Evolutionary conservation across 2,113 vertebrate species (phyloP).

Genomic region (Cisticola juncidis): DNA sequence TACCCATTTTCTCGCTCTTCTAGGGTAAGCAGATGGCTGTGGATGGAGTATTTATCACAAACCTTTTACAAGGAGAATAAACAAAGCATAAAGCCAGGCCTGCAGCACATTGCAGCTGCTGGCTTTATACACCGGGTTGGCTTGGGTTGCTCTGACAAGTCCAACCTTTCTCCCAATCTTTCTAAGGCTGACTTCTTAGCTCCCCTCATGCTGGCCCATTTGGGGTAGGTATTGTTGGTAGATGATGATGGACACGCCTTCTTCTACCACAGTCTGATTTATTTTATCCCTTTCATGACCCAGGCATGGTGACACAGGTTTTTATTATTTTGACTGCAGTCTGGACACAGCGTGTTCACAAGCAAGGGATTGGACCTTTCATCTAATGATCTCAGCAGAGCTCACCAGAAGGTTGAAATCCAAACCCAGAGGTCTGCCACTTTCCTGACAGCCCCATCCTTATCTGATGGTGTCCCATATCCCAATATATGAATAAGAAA

Average conservation of each 20-base stretch:
- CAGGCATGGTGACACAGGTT: not conserved
- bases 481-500: not conserved
- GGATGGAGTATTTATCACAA: not conserved
- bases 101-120: not conserved
- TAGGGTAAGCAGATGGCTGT: not conserved
- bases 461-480: rapidly evolving
- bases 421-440: not conserved
- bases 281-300: not conserved
- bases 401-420: not conserved
- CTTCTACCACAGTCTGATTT: not conserved
- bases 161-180: not conserved
- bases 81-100: not conserved
- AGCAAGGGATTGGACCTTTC: not conserved
- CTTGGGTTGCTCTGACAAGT: not conserved
- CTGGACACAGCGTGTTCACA: not conserved
- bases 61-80: not conserved
- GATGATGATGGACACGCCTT: not conserved
- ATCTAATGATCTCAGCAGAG: not conserved
- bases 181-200: not conserved
- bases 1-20: not conserved
- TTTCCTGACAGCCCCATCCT: not conserved
- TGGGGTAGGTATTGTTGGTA: not conserved
- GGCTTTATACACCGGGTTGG: not conserved
- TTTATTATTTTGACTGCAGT: not conserved
- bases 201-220: not conserved